phyloP scores from a whole-genome alignment of 2,888 invertebrate genomes.

The Stenodema calcarata region DNA sequence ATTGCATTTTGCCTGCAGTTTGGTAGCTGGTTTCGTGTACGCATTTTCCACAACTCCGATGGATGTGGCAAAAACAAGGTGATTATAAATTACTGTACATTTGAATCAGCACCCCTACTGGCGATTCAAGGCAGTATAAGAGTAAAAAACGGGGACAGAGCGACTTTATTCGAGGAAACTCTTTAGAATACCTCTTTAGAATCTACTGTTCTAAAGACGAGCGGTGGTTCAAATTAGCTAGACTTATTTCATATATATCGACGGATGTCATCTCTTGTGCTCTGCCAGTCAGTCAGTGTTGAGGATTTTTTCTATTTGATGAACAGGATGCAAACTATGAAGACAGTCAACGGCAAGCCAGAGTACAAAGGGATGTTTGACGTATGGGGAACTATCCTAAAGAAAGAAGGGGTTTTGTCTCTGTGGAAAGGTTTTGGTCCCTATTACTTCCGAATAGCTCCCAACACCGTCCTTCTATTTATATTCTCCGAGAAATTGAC shows the following conservation, averaged over 20 bases:
- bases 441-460: constrained; percentile 94
- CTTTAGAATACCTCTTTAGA: too few relatives aligned
- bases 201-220: too few relatives aligned
- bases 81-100: not conserved
- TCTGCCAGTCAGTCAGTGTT: too few relatives aligned
- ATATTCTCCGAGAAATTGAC: constrained; percentile 96
- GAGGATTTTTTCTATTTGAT: constrained; percentile 29
- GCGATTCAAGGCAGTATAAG: too few relatives aligned
- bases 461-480: constrained; percentile 97
- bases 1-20: constrained; percentile 91
- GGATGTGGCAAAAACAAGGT: constrained; percentile 98
- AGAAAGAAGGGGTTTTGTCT: constrained; percentile 88
- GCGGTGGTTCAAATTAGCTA: too few relatives aligned
- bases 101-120: too few relatives aligned
- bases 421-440: constrained; percentile 99
- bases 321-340: constrained; percentile 94
- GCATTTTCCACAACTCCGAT: constrained; percentile 98
- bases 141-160: too few relatives aligned
- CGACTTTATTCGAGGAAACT: too few relatives aligned
- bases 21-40: constrained; percentile 95
- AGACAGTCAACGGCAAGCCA: constrained; percentile 81
- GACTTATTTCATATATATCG: not conserved
- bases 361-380: constrained; percentile 83
- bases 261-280: too few relatives aligned
- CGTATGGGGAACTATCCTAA: constrained; percentile 78